phyloP scores from a whole-genome alignment of 2,888 invertebrate genomes.

The Gryllus longicercus region DNA sequence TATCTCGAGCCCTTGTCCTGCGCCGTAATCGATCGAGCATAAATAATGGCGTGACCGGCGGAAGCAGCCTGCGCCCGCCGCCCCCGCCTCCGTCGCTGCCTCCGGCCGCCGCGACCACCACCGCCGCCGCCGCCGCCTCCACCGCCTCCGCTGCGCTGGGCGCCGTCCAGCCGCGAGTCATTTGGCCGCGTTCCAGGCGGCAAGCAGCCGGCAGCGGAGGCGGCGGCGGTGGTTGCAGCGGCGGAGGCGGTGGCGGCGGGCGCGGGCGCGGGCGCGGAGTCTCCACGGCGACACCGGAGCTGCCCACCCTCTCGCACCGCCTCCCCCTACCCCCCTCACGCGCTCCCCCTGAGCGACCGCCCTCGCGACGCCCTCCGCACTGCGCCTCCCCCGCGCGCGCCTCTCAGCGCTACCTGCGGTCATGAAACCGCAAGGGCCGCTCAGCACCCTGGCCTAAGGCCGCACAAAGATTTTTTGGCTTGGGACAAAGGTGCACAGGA shows the following conservation, averaged over 20 bases:
- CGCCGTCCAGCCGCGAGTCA: constrained; percentile 7
- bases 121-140: background rate
- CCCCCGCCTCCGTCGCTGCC: background rate
- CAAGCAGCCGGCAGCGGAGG: background rate
- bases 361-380: background rate
- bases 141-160: background rate
- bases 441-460: too few species aligned
- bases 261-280: too few species aligned
- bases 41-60: constrained; percentile 17
- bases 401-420: too few species aligned
- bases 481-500: background rate
- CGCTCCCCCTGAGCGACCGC: background rate
- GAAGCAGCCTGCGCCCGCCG: background rate
- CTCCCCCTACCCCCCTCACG: background rate
- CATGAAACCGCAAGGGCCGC: too few species aligned
- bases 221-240: too few species aligned
- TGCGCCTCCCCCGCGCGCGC: background rate
- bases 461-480: too few species aligned
- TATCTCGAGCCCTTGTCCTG: constrained; percentile 17
- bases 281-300: too few species aligned
- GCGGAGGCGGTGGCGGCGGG: too few species aligned
- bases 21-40: constrained; percentile 2
- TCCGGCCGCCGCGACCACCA: background rate
- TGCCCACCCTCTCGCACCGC: background rate
- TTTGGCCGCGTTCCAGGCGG: constrained; percentile 17